Conservation (phyloP, 1,140 invertebrate genomes). For the Maconellicoccus hirsutus region DNA sequence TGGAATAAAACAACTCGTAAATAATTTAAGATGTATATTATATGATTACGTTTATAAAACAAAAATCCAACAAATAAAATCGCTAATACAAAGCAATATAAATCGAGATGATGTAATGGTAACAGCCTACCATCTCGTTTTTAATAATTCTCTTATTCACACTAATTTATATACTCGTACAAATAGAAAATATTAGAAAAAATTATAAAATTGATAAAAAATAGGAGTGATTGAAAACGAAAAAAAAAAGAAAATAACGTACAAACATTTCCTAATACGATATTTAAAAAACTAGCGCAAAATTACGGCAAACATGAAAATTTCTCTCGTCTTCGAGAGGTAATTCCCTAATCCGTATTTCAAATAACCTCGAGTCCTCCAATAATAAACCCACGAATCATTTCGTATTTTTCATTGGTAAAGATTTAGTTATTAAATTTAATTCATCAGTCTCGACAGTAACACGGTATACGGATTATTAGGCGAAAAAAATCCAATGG, state of each 20-base stretch:
- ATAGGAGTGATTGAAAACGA: neutral
- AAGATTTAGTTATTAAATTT: too few relatives aligned
- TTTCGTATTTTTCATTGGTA: too few relatives aligned
- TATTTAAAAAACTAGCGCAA: neutral
- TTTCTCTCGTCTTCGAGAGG: too few relatives aligned
- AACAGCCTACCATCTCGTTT: neutral
- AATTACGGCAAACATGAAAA: neutral
- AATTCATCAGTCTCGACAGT: too few relatives aligned
- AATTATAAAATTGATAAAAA: constrained; percentile 10
- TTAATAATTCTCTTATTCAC: neutral
- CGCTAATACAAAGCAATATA: neutral
- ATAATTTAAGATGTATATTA: neutral
- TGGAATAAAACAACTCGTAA: too few relatives aligned
- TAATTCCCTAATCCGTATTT: too few relatives aligned
- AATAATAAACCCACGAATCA: too few relatives aligned
- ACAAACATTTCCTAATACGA: neutral
- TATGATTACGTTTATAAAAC: constrained; percentile 9
- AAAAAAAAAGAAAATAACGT: neutral
- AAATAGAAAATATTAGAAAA: constrained; percentile 7
- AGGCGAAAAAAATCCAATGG: too few relatives aligned
- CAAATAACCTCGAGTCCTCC: too few relatives aligned
- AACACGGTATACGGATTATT: too few relatives aligned
- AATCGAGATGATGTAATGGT: constrained; percentile 3
- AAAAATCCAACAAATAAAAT: constrained; percentile 10
- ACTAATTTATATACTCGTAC: neutral